phyloP scores from a whole-genome alignment of 1,140 invertebrate genomes.

The Ladona fulva region DNA sequence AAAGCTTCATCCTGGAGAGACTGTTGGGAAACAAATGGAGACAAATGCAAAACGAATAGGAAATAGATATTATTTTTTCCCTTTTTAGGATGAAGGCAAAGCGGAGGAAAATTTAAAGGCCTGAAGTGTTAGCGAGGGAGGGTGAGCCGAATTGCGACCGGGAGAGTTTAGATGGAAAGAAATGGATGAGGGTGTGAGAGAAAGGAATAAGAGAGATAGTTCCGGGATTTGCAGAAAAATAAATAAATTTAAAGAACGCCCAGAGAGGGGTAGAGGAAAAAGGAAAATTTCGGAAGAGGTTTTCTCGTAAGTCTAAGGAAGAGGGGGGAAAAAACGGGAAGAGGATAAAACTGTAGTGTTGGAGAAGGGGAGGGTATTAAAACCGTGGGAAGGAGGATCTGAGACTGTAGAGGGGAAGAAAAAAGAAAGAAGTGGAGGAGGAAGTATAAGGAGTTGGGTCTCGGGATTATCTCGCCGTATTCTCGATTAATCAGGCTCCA shows the following conservation, averaged over 20 bases:
- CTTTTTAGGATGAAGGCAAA: too few species aligned
- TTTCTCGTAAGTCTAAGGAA: background rate
- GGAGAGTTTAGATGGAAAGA: too few species aligned
- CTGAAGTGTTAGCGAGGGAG: too few species aligned
- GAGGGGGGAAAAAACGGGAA: background rate
- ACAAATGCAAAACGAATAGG: too few species aligned
- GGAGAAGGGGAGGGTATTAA: background rate
- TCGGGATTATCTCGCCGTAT: conserved; percentile 6
- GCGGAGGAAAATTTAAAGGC: too few species aligned
- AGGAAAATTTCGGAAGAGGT: background rate
- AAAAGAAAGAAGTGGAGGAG: background rate
- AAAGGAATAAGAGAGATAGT: background rate
- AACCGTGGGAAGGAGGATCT: background rate
- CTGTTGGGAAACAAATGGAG: too few species aligned
- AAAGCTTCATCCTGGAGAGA: too few species aligned
- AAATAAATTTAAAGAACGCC: background rate
- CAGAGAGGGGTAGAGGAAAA: background rate
- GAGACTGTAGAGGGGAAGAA: background rate
- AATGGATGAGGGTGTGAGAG: too few species aligned
- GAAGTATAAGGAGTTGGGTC: conserved; percentile 2
- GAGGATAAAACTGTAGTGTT: background rate
- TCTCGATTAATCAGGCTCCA: conserved; percentile 8
- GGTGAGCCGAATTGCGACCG: too few species aligned
- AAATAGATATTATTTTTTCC: too few species aligned
- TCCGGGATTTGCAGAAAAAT: background rate